phyloP scores from a whole-genome alignment of 2,888 invertebrate genomes.

The Dorcus hopei region DNA sequence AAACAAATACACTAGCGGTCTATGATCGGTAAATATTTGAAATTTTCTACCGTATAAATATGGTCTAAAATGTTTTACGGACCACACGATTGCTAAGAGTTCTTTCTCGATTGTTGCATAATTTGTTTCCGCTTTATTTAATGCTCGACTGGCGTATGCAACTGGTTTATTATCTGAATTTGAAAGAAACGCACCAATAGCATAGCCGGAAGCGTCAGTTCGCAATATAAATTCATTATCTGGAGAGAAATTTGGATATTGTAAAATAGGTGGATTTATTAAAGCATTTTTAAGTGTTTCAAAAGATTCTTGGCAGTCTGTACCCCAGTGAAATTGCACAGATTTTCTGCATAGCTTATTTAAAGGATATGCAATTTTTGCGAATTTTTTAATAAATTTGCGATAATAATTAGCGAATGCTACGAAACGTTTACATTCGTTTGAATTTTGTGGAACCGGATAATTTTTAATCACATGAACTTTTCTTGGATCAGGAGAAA shows the following conservation, averaged over 20 bases:
- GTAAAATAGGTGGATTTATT: neutral
- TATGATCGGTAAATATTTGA: slow-evolving; percentile 1
- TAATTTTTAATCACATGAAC: slow-evolving; percentile 23
- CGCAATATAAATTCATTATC: no score
- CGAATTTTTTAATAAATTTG: no score
- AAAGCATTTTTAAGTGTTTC: neutral
- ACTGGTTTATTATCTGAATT: neutral
- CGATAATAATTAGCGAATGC: slow-evolving; percentile 26
- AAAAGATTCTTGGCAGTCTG: slow-evolving; percentile 7
- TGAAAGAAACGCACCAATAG: no score
- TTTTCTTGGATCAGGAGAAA: slow-evolving; percentile 25
- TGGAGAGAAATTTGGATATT: no score
- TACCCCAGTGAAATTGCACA: slow-evolving; percentile 3
- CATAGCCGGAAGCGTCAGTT: no score
- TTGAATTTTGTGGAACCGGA: slow-evolving; percentile 24
- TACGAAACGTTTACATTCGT: slow-evolving; percentile 2
- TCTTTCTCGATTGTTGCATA: slow-evolving; percentile 30
- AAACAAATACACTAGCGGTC: slow-evolving; percentile 10
- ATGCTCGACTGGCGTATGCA: slow-evolving; percentile 21
- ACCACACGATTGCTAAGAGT: slow-evolving; percentile 23
- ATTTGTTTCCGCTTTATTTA: slow-evolving; percentile 28
- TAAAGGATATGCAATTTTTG: no score
- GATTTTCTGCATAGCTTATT: no score
- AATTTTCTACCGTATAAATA: slow-evolving; percentile 25
- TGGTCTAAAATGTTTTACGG: slow-evolving; percentile 22